Base-by-base conservation (phyloP, 2,888 invertebrate genomes). In the Napeogenes inachia region DNA sequence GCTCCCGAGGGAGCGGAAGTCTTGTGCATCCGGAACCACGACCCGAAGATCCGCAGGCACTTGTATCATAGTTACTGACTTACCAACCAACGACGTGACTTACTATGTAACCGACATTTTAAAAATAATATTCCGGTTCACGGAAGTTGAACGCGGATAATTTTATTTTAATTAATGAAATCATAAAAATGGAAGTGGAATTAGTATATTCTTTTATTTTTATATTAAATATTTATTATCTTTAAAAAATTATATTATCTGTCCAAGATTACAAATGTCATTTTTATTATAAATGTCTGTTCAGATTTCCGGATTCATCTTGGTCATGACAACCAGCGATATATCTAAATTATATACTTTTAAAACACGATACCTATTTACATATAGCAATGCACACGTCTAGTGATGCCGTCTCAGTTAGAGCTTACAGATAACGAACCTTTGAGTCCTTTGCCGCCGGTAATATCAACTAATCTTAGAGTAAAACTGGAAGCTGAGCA, bases 1-100 rank as follows among this genome's bases (percentile, higher is more conserved):
- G 73, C 78, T 88, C 87, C 88, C 82, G 82, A 81, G 83, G 89
- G 88, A 87, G 84, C 88, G 89, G 88, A 89, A 87, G 87, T 89
- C 87, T 89, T 86, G 85, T 85, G 82, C 82, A 87, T 87, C 88
- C 88, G 81, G 80, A 83, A 82, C 76, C 75, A 71, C 66, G 70
- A 79, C 71, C 85, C 87, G 87, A 79, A 89, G 87, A 87, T 89
- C 88, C 88, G 88, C 54, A 45, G 54, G 57, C 56, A 53, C 60
- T 54, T 45, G 42, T 21, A 21, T 42, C 12, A 42, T 42, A 21
- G 21, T 21, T 21, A 42, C 42, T 10, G 10, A 33, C 33, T 57
- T 33, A 35, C 54, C 59, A 56, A 47, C 63, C 58, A 21, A 21
- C 21, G 53, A 56, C 54, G 61, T 59, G 60, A 60, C 58, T 62